Evolutionary conservation across 2,797 vertebrate species (phyloP).

Genomic region (Characodon lateralis): DNA sequence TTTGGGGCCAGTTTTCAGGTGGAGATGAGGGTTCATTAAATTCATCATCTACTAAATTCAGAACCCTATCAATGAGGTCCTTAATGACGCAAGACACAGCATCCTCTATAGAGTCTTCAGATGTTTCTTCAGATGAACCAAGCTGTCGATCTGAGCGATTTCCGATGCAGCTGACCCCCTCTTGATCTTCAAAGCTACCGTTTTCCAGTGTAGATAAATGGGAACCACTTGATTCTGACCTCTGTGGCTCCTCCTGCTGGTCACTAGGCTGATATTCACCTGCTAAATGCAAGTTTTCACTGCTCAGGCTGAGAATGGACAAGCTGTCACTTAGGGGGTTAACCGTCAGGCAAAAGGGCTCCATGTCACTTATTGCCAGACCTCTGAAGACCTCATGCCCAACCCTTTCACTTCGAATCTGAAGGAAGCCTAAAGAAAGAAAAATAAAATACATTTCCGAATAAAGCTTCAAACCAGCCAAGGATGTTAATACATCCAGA

Average conservation of each 20-base stretch:
- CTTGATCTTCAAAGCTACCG: conserved; percentile 90
- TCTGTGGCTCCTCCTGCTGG: conserved; percentile 89
- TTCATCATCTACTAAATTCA: conserved; percentile 79
- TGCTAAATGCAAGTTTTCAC: conserved; percentile 92
- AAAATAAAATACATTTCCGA: conserved; percentile 4
- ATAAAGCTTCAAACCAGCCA: not conserved
- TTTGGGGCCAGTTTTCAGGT: conserved; percentile 78
- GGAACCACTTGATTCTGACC: conserved; percentile 91
- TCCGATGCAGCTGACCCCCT: conserved; percentile 72
- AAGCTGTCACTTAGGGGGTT: conserved; percentile 96
- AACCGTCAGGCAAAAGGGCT: conserved; percentile 96
- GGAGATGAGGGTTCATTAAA: conserved; percentile 58
- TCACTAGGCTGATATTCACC: conserved; percentile 89
- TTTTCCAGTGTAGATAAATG: conserved; percentile 90
- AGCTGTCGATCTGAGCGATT: conserved; percentile 60
- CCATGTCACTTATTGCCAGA: conserved; percentile 90
- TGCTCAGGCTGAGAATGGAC: conserved; percentile 95
- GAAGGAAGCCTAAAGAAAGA: conserved; percentile 76
- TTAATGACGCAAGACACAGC: conserved; percentile 86
- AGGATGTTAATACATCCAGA: not conserved
- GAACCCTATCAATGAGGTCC: conserved; percentile 89
- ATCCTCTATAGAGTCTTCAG: conserved; percentile 84
- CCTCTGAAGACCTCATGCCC: conserved; percentile 80
- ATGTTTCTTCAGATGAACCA: conserved; percentile 48
- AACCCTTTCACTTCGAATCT: conserved; percentile 74